Base-by-base conservation (phyloP, 2,888 invertebrate genomes). In the Selenia dentaria region DNA sequence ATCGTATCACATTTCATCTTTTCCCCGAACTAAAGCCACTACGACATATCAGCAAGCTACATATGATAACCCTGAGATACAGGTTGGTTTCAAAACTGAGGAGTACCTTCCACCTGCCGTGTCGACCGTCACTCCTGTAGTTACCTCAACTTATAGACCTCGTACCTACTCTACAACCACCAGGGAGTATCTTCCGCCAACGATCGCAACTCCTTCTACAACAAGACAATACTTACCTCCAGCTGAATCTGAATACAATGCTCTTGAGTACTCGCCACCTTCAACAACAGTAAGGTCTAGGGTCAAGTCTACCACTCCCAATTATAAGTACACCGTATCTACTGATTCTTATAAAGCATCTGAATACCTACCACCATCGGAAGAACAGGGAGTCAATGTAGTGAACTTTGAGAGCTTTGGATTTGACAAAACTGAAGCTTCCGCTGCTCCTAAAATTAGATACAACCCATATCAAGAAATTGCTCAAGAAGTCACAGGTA, bases 91-190 rank as follows among this genome's bases (percentile, higher is more conserved):
- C 52, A 83, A 82, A 54, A 72, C 77, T 10, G 85, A 87, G 62
- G 86, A 88, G 60, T 90, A 89, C 53, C 64, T 89, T 25, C 87
- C 81, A 12, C 86, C 89, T 24, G 78, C 79, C 0, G 78, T 74
- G 4, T 75, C 80, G 14, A 74, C 79, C 1, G 57, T 41, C 6
- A 53, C 54, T 33, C 79, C 76, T 11, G 45, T 70, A 36, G 70
- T 76, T 1, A 70, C 73, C 8, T 71, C 80, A 13, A 83, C 86
- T 1, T 83, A 76, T 43, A 74, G 65, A 53, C 77, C 84, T 13
- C 62, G 70, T 29, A 76, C 69, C 24, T 82, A 78, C 48, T 74
- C 77, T 8, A 78, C 79, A 1, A 69, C 76, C 10, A 68, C 70
- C n/a, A 54, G 53, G 16, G 67, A 73, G 20, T 78, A 78, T 57